Evolutionary conservation across 1,140 invertebrate species (phyloP).

Genomic region (Lepidurus apus): DNA sequence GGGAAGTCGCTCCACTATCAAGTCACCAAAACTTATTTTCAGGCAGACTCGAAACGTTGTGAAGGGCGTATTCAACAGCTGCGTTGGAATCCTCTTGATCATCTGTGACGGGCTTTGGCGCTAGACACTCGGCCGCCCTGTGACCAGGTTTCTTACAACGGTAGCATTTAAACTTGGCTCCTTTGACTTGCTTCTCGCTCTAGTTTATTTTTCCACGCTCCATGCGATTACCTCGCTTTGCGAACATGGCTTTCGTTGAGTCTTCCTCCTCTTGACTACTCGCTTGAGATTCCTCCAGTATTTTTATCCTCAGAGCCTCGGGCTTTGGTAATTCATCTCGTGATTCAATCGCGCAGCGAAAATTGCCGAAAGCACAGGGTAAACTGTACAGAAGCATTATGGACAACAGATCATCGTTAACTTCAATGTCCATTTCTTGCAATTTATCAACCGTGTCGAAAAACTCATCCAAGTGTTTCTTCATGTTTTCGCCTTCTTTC

Average conservation of each 20-base stretch:
- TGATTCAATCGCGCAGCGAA: slow-evolving; percentile 37
- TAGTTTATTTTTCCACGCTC: neutral
- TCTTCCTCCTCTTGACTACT: neutral
- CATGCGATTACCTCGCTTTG: neutral
- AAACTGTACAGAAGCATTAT: slow-evolving; percentile 36
- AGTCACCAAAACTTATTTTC: neutral
- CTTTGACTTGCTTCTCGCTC: neutral
- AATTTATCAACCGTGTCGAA: slow-evolving; percentile 2
- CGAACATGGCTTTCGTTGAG: neutral
- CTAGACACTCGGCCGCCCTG: neutral
- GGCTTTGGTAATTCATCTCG: slow-evolving; percentile 35
- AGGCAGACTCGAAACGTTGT: neutral
- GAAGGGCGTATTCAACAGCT: neutral
- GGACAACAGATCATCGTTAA: slow-evolving; percentile 36
- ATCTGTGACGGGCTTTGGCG: neutral
- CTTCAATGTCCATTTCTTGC: slow-evolving; percentile 29
- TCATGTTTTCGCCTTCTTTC: neutral
- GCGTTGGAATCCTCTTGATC: neutral
- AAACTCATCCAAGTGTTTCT: neutral
- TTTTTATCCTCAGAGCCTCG: neutral
- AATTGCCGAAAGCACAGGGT: slow-evolving; percentile 34
- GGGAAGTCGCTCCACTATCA: neutral
- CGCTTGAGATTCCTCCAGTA: slow-evolving; percentile 12
- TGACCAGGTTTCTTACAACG: slow-evolving; percentile 15
- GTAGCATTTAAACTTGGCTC: neutral